Evolutionary conservation across 2,888 invertebrate species (phyloP).

Genomic region (Andrena bucephala): DNA sequence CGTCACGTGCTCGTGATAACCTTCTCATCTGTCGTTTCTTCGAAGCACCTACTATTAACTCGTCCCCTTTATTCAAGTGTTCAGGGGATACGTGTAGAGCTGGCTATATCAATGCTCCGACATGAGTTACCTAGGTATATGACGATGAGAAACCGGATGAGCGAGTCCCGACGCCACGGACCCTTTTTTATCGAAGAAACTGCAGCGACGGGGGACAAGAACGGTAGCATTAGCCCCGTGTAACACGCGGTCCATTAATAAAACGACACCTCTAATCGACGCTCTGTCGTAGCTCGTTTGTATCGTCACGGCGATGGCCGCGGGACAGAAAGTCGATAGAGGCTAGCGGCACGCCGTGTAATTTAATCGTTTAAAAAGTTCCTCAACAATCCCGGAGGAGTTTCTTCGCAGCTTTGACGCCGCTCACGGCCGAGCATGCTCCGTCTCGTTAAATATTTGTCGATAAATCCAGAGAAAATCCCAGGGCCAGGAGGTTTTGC

Average conservation of each 20-base stretch:
- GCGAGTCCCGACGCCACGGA: not conserved
- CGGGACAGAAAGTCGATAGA: conserved; percentile 57
- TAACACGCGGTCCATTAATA: conserved; percentile 51
- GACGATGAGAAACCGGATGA: conserved; percentile 16
- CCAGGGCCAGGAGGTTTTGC: not conserved
- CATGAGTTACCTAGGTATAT: too few species aligned
- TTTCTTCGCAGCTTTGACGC: conserved; percentile 31
- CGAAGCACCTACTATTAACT: conserved; percentile 5
- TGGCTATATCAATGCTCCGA: not conserved
- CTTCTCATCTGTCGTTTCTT: too few species aligned
- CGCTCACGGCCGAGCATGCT: conserved; percentile 1
- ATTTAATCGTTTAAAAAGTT: conserved; percentile 71
- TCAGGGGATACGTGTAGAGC: not conserved
- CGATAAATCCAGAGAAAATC: conserved; percentile 45
- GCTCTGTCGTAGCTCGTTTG: conserved; percentile 42
- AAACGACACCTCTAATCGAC: conserved; percentile 56
- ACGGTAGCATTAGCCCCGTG: conserved; percentile 29
- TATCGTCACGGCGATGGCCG: conserved; percentile 24
- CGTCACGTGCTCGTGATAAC: too few species aligned
- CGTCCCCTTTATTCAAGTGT: not conserved
- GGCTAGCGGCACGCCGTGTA: conserved; percentile 49
- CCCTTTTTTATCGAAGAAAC: conserved; percentile 18
- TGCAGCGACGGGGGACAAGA: not conserved
- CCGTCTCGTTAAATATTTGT: conserved; percentile 45
- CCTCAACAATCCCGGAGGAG: conserved; percentile 45